Evolutionary conservation across 2,113 vertebrate species (phyloP), one percentile per base, ranked within the genome.

Genomic region (Sceloporus tristichus): DNA sequence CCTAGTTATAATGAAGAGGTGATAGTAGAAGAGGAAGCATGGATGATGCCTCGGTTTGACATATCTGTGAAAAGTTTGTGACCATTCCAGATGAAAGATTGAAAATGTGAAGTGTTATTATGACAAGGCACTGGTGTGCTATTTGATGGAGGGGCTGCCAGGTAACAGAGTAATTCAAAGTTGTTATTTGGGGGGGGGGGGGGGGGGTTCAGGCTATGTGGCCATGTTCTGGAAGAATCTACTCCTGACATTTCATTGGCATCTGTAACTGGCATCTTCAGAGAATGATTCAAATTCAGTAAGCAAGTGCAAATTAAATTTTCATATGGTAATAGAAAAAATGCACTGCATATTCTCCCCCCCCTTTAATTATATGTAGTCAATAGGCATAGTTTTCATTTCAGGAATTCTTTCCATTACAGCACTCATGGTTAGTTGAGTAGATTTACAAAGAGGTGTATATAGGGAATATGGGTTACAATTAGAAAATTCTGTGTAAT

Each of bases 321-420:
- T 84, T 73, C 40, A 34, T 84, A 77, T 66, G 81, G n/a, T 59
- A 93, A 81, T 71, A 81, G 82, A 79, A 89, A 85, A 1, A 62
- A n/a, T 65, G 3, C 23, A 86, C 56, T 86, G 75, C 42, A 84
- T 80, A 77, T 79, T 82, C 66, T 78, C 1, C 1, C 53, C 89
- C 91, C 89, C 77, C 23, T 8, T 87, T 79, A 87, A 86, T 74
- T 91, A 91, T 88, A 92, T 70, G 14, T 89, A 85, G 84, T 86
- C 87, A 54, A 74, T 21, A 25, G 53, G 1, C 80, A 89, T 62
- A 0, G 68, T 90, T 90, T 79, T 88, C 21, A 65, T 88, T 80
- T 74, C 80, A 0, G 85, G 73, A 78, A 75, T 40, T 53, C 19
- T 86, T 29, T 56, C 68, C 89, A 42, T 75, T 91, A 1, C 80